Base-by-base conservation (phyloP, 1,140 invertebrate genomes). In the Arion vulgaris region DNA sequence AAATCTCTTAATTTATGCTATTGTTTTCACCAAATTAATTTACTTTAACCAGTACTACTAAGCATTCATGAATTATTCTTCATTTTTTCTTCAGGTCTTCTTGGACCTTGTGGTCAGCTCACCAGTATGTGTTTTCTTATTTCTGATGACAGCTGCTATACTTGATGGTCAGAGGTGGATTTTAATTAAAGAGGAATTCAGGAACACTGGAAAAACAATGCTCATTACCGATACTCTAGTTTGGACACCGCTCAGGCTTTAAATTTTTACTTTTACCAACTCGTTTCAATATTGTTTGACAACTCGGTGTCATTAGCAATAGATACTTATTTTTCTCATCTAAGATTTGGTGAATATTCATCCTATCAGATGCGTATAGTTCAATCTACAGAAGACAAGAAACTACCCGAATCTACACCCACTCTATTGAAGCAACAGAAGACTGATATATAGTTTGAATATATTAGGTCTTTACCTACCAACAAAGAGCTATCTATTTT, bases 241-340 rank as follows among this genome's bases (percentile, higher is more conserved):
- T 23, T 96, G 95, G 95, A 95, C 96, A 26, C 95, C 95, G 95
- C 93, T 36, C 96, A 97, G 91, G 92, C 96, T 36, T 93, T 97
- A n/a, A 98, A 98, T 92, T 98, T 98, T 92, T 97, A 96, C 91
- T 95, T 96, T 87, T 98, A 84, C 96, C 97, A n/a, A 95, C 95
- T 11, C 94, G 93, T 88, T 98, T 95, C 91, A 88, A 96, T 98
- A 38, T 93, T 98, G n/a, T 98, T 97, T 92, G 97, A 98, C 90
- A 98, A 96, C 91, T 94, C 95, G 15, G 95, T 98, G 90, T 97
- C 96, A 39, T 93, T 98, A 89, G 95, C 96, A 15, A 98, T 97
- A 92, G 97, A 98, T 91, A 93, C 97, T 57, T 98, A 97, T 89
- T 97, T 96, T 26, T 97, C 96, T 39, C 95, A 96, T 92, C 95